These are phyloP conservation scores for Pristionchus japonicus DNA, from an alignment of 2,888 invertebrate species.

Conservation along the genomic window DNA sequence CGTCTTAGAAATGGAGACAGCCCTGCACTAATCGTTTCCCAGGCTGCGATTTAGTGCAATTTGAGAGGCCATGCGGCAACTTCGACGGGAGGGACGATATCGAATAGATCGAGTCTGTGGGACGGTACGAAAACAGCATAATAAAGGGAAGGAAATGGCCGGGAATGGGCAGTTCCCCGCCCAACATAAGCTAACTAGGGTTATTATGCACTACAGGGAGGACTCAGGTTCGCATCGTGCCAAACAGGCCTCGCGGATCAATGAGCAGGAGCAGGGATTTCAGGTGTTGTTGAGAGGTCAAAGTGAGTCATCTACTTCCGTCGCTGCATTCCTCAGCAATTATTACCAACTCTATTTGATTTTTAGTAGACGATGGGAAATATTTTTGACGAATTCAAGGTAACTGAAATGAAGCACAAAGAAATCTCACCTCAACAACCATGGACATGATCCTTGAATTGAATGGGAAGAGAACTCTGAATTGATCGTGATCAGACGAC, in stretches of 20 bases:
- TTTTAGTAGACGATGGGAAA: too few relatives aligned
- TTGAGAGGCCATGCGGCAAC: neutral
- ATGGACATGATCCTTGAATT: neutral
- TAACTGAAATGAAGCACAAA: too few relatives aligned
- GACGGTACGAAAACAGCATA: neutral
- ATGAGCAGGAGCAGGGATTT: neutral
- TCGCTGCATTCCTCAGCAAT: neutral
- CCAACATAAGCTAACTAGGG: neutral
- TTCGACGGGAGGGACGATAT: neutral
- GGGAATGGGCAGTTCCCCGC: neutral
- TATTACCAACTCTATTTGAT: neutral
- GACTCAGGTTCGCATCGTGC: neutral
- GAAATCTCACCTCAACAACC: slow-evolving; percentile 17
- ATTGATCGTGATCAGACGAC: neutral
- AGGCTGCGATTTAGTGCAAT: neutral
- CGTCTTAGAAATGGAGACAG: neutral
- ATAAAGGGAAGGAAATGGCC: neutral
- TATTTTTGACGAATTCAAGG: too few relatives aligned
- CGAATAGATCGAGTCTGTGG: neutral
- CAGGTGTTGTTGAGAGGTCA: too few relatives aligned
- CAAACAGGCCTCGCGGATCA: neutral
- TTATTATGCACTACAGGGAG: neutral
- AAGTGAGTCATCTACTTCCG: neutral
- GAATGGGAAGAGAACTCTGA: neutral
- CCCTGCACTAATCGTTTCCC: neutral